phyloP scores from a whole-genome alignment of 2,888 invertebrate species.

The Callosobruchus maculatus region DNA sequence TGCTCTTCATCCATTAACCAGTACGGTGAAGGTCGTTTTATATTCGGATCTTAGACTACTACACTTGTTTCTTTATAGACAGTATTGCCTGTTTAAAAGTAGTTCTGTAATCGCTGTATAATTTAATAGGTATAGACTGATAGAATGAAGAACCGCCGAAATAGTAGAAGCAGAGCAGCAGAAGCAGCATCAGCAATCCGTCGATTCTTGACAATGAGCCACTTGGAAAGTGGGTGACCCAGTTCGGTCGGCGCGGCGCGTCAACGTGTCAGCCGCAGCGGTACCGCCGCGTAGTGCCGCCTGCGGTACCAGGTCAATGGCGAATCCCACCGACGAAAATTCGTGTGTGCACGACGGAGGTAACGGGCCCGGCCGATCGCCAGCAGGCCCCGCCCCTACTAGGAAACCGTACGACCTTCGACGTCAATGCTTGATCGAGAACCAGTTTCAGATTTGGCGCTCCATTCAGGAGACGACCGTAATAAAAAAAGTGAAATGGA shows the following conservation, averaged over 20 bases:
- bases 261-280: not conserved
- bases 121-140: too few species aligned
- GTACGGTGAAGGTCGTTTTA: too few species aligned
- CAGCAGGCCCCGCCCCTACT: not conserved
- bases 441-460: not conserved
- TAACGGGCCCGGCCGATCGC: not conserved
- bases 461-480: not conserved
- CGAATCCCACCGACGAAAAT: not conserved
- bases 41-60: too few species aligned
- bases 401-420: not conserved
- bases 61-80: too few species aligned
- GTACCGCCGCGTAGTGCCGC: not conserved
- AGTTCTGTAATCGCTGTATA: too few species aligned
- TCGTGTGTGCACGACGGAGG: not conserved
- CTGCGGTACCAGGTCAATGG: not conserved
- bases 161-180: not conserved
- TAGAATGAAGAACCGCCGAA: not conserved
- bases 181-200: not conserved
- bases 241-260: conserved; percentile 24
- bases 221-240: conserved; percentile 36
- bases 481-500: not conserved
- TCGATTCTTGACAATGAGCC: conserved; percentile 36
- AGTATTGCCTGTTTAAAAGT: too few species aligned
- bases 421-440: not conserved
- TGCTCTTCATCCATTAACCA: too few species aligned